Evolutionary conservation across 2,797 vertebrate species (phyloP), one percentile per base, ranked within the genome.

Genomic region (Pogoniulus pusillus): DNA sequence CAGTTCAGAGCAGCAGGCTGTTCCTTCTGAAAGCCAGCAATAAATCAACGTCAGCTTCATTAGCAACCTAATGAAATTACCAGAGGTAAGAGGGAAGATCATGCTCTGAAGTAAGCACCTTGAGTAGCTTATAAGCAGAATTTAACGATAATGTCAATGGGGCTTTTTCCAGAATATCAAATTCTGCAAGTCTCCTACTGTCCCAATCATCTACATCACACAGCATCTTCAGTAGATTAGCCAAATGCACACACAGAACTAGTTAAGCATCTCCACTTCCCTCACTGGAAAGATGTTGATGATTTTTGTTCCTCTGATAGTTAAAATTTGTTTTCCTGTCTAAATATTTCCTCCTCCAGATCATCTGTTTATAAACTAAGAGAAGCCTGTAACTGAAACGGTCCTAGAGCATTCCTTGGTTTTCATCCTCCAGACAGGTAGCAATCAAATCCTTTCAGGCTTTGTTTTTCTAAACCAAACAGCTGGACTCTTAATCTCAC

Each of bases 81-180:
- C 86, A 89, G 75, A 89, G 95, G 16, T 49, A 68, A 85, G 65
- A 91, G 63, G 43, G 47, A 87, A 90, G 66, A 89, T 83, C 55
- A 60, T 6, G 10, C 24, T 83, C 59, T 81, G 75, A 93, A 87
- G 55, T 12, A 89, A 91, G 85, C 32, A 87, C 47, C 37, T 77
- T 39, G 17, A 89, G 75, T 20, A 82, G 24, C 7, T 93, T 77
- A 89, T 8, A 19, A 83, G 55, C n/a, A 78, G 62, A 85, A 72
- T 0, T 68, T 85, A 72, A 69, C 0, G 0, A 26, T 65, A 87
- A 75, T 0, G 0, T 63, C 82, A 83, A 0, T 5, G 12, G 17
- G 6, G 0, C 2, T 91, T 87, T 85, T 80, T n/a, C 47, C 66
- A 83, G 30, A 87, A 35, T 55, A 39, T 1, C 80, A 37, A 85